Conservation (phyloP, 2,888 invertebrate genomes). For the Cacoxenus indagator region DNA sequence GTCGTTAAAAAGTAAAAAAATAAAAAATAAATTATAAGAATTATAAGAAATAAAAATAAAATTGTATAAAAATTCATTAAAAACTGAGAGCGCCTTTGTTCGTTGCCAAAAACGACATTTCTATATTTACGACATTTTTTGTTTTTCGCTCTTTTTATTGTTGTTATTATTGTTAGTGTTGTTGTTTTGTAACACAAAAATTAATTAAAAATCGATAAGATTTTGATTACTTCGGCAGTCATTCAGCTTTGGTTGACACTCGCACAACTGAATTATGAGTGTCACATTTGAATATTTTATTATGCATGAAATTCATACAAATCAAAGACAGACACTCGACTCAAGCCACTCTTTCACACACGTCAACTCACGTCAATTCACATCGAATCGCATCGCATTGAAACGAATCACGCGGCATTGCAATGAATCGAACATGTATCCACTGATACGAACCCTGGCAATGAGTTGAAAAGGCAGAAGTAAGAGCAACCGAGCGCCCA, state of each 20-base stretch:
- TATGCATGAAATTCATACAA: slow-evolving; percentile 6
- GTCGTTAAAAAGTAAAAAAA: neutral
- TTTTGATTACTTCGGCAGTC: slow-evolving; percentile 43
- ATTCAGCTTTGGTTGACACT: neutral
- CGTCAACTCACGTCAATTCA: neutral
- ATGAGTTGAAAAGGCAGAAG: neutral
- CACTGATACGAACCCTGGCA: too few species aligned
- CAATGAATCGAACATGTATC: neutral
- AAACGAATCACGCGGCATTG: neutral
- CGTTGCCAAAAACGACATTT: too few species aligned
- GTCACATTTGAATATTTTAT: slow-evolving; percentile 4
- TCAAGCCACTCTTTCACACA: neutral
- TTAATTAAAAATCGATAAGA: slow-evolving; percentile 63
- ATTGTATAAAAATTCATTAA: slow-evolving; percentile 18
- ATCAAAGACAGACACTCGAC: neutral
- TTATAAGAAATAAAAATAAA: neutral
- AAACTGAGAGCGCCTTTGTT: too few species aligned
- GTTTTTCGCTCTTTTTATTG: slow-evolving; percentile 13
- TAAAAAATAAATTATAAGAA: neutral
- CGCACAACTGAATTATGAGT: too few species aligned
- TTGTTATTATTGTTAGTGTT: slow-evolving; percentile 24
- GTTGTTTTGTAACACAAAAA: slow-evolving; percentile 35
- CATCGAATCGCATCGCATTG: neutral
- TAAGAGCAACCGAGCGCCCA: neutral
- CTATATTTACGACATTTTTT: slow-evolving; percentile 4